Base-by-base conservation (phyloP, 2,888 invertebrate genomes). In the Acanthacorydalis orientalis region DNA sequence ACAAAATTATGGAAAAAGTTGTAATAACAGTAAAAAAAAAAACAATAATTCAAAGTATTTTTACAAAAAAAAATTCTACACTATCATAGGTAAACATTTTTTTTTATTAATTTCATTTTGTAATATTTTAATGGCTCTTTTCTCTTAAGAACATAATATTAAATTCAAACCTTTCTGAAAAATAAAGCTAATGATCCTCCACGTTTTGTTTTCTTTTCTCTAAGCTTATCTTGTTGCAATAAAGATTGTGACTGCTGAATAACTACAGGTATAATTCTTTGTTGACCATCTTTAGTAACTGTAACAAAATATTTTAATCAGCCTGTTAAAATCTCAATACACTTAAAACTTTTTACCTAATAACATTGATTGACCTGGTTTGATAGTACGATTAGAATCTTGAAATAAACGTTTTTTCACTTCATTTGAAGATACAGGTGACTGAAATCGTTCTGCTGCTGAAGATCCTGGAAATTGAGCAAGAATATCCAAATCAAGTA, bases 111-210 rank as follows among this genome's bases (percentile, higher is more conserved):
- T 11, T 43, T 16, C 41, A 31, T 51, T 41, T 23, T 31, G n/a
- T n/a, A n/a, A n/a, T n/a, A n/a, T n/a, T n/a, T n/a, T n/a, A n/a
- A n/a, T n/a, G n/a, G n/a, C n/a, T n/a, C n/a, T n/a, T n/a, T n/a
- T n/a, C n/a, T n/a, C n/a, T n/a, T 50, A 12, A 35, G 23, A 39
- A 3, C 37, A 32, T 44, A 40, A 14, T 35, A 46, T 48, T 14
- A 40, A 49, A 35, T 33, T 7, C 49, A 57, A 67, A 87, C 89
- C 75, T 92, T 92, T 67, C 92, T 77, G 61, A 90, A 82, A 67
- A 95, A 93, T 8, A 96, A 73, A 1, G 75, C 75, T 7, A 82
- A 63, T 33, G 81, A 78, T 14, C 80, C 80, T 7, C 75, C 74
- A 57, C 74, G 67, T 53, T 71, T 74, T 1, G 78, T 75, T 56